Evolutionary conservation across 2,113 vertebrate species (phyloP).

Genomic region (Perognathus longimembris): DNA sequence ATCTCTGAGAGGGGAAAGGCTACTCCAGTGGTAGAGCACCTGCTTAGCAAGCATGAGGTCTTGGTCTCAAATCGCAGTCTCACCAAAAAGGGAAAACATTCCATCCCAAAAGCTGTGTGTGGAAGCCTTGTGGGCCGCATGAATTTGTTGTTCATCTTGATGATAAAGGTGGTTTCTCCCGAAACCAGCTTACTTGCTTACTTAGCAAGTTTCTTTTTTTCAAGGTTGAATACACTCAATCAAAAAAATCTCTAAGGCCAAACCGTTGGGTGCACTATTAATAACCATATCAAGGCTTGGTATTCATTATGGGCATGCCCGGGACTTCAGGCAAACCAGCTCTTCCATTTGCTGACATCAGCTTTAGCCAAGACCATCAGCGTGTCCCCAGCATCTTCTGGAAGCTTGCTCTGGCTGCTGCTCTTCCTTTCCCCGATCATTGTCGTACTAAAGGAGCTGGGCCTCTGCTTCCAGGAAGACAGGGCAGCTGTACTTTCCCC

Average conservation of each 20-base stretch:
- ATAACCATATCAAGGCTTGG: constrained; percentile 22
- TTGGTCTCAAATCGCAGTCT: too few species aligned
- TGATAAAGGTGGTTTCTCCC: not conserved
- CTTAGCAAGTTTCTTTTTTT: constrained; percentile 35
- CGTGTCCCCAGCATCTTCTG: not conserved
- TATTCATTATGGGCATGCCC: not conserved
- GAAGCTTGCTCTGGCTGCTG: not conserved
- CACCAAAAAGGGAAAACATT: too few species aligned
- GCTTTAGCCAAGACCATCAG: constrained; percentile 11
- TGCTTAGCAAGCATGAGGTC: too few species aligned
- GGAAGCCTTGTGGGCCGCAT: not conserved
- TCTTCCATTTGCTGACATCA: constrained; percentile 23
- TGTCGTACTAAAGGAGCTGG: not conserved
- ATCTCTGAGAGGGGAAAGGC: not conserved
- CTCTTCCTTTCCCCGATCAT: not conserved
- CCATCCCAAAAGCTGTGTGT: not conserved
- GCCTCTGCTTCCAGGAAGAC: not conserved
- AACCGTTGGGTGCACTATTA: not conserved
- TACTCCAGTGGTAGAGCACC: too few species aligned
- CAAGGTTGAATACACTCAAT: constrained; percentile 45
- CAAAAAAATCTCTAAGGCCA: constrained; percentile 38
- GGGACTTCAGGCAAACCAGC: not conserved
- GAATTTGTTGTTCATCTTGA: not conserved
- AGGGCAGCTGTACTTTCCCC: not conserved
- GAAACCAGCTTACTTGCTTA: constrained; percentile 56